A percentile compares a stretch with the other conserved stretches of the same genome.
Evolutionary conservation across 1,140 invertebrate species (phyloP).

Genomic region (Rhagoletis zephyria): DNA sequence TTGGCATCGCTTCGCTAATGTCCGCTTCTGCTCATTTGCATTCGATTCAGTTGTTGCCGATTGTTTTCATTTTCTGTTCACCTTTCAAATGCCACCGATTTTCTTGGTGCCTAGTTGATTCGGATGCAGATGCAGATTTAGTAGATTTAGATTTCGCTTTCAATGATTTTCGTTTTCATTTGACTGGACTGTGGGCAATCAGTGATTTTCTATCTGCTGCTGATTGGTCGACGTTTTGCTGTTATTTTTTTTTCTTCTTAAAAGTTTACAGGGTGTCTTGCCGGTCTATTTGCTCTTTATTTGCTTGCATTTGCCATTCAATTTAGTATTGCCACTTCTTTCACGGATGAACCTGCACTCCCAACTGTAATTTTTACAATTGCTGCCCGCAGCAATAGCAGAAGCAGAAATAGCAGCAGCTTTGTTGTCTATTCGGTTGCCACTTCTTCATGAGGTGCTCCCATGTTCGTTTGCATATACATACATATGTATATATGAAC

Average conservation of each 20-base stretch:
- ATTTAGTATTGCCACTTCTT: not conserved
- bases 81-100: slow-evolving; percentile 5
- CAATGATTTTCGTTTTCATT: slow-evolving; percentile 47
- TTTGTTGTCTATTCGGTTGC: not conserved
- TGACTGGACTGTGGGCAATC: not conserved
- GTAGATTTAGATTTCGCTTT: slow-evolving; percentile 50
- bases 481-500: too few species aligned
- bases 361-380: slow-evolving; percentile 28
- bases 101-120: not conserved
- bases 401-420: not conserved
- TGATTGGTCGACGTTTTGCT: not conserved
- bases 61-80: slow-evolving; percentile 20
- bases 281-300: not conserved
- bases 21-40: not conserved
- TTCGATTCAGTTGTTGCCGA: not conserved
- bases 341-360: not conserved
- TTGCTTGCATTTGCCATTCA: not conserved
- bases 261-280: not conserved
- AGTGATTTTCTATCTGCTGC: not conserved
- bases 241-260: not conserved
- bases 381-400: not conserved
- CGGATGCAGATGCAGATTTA: too few species aligned
- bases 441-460: not conserved
- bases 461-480: not conserved
- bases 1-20: too few species aligned